These are phyloP conservation scores for Raillietiella orientalis DNA, from an alignment of 2,888 invertebrate species.

Conservation along the genomic window DNA sequence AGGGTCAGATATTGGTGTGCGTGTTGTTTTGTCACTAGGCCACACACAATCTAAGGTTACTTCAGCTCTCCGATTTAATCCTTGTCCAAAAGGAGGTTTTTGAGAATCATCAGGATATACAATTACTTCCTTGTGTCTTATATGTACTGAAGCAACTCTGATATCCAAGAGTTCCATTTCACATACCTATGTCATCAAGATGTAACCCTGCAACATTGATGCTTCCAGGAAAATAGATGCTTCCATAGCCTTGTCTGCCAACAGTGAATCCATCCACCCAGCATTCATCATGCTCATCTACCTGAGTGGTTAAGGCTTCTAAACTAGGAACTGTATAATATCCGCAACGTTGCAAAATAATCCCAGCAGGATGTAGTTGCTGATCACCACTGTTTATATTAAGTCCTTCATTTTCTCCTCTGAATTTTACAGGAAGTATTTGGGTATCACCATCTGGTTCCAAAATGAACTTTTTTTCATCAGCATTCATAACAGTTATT, in stretches of 20 bases:
- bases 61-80: conserved; percentile 62
- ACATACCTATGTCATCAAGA: conserved; percentile 51
- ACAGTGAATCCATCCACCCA: conserved; percentile 56
- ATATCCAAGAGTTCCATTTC: no score
- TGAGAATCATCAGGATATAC: conserved; percentile 66
- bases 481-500: no score
- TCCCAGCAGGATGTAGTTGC: conserved; percentile 31
- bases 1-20: conserved; percentile 38
- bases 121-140: conserved; percentile 73
- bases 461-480: no score
- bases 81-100: conserved; percentile 60
- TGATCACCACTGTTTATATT: background rate
- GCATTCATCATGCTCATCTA: conserved; percentile 40
- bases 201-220: conserved; percentile 56
- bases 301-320: conserved; percentile 33
- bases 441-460: no score
- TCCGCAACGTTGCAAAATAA: conserved; percentile 38
- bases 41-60: conserved; percentile 67
- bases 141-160: conserved; percentile 30
- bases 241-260: conserved; percentile 64
- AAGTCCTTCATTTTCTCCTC: background rate
- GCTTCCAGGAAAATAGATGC: conserved; percentile 48
- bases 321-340: conserved; percentile 71
- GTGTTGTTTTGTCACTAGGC: conserved; percentile 57
- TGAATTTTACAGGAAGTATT: conserved; percentile 4